A percentile compares a stretch with the other conserved stretches of the same genome.
These are phyloP conservation scores for Notothenia coriiceps DNA, from an alignment of 2,113 vertebrate genomes.

Conservation along the genomic window DNA sequence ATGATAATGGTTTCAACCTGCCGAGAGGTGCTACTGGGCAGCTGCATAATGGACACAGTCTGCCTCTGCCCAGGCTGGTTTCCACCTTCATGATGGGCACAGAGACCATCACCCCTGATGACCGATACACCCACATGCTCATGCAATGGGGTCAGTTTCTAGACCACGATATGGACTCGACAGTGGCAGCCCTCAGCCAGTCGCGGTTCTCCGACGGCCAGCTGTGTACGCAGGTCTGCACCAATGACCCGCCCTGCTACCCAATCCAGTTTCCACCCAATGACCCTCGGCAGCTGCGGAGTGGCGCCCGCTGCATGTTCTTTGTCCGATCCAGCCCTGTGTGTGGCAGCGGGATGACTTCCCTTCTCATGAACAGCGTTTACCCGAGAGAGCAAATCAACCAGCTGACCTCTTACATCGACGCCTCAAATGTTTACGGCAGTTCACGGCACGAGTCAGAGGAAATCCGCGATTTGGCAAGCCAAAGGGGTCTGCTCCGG, in stretches of 20 bases:
- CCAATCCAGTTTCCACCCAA: slow-evolving; percentile 93
- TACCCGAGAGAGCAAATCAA: slow-evolving; percentile 98
- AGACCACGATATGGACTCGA: slow-evolving; percentile 96
- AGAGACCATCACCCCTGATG: slow-evolving; percentile 92
- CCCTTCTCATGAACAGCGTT: slow-evolving; percentile 98
- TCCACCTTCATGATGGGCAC: slow-evolving; percentile 95
- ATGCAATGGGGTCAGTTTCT: slow-evolving; percentile 99
- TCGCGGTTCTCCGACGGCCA: slow-evolving; percentile 97
- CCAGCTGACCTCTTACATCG: slow-evolving; percentile 96
- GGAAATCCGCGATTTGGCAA: slow-evolving; percentile 93
- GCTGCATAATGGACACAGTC: slow-evolving; percentile 85
- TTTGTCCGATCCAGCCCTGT: slow-evolving; percentile 98
- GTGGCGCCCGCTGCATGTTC: slow-evolving; percentile 95
- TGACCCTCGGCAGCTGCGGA: slow-evolving; percentile 87
- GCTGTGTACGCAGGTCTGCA: slow-evolving; percentile 91
- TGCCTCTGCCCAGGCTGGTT: slow-evolving; percentile 93
- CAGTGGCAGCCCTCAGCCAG: slow-evolving; percentile 94
- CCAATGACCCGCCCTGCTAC: slow-evolving; percentile 95
- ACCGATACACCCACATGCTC: slow-evolving; percentile 95
- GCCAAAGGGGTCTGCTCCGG: slow-evolving; percentile 93
- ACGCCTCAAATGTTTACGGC: slow-evolving; percentile 96
- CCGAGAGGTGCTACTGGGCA: slow-evolving; percentile 89
- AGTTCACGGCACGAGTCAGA: slow-evolving; percentile 92
- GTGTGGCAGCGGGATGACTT: slow-evolving; percentile 98
- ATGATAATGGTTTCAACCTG: slow-evolving; percentile 97